Base-by-base conservation (phyloP, 2,888 invertebrate species). In the Pseudanteris insignis region DNA sequence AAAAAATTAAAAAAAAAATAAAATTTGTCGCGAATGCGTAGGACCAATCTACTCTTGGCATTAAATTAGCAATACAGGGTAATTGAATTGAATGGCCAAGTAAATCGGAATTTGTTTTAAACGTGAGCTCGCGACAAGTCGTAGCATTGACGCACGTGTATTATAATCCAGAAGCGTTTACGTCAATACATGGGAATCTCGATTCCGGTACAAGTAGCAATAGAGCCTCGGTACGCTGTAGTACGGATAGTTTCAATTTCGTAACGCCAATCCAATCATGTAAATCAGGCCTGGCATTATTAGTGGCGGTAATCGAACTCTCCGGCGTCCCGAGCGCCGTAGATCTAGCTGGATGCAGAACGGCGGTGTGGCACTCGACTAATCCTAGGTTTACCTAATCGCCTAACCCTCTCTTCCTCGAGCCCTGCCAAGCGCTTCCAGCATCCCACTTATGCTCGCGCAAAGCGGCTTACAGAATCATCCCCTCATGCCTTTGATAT, bases 341-440 rank as follows among this genome's bases (percentile, higher is more conserved):
- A 63, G 63, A 63, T 59, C 63, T 63, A 46, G 61, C 32, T 58
- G 63, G 40, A 66, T 67, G 63, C 61, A 57, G 64, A 57, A 63
- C 60, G 60, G 46, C 58, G 70, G 67, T 66, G 68, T 67, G 50
- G 50, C 75, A 68, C 70, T 70, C 69, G 64, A 18, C 18, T 18
- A 18, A 79, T 79, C 78, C 78, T 46, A 73, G 79, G 78, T 76
- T 79, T 78, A 78, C 77, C 78, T 78, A 79, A 79, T 79, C 78
- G 78, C 73, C 70, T 74, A 70, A 65, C 69, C 71, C 65, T 66
- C 69, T 48, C 67, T 67, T 68, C 63, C 70, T 67, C 65, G 66
- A 64, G 61, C 67, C 68, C 64, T 55, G 33, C 34, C 38, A 13
- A 26, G 32, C 69, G 70, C 67, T 69, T 63, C 63, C 59, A 65